These are phyloP conservation scores for Drosophila buzzatii DNA, from an alignment of 2,888 invertebrate genomes.

Conservation along the genomic window DNA sequence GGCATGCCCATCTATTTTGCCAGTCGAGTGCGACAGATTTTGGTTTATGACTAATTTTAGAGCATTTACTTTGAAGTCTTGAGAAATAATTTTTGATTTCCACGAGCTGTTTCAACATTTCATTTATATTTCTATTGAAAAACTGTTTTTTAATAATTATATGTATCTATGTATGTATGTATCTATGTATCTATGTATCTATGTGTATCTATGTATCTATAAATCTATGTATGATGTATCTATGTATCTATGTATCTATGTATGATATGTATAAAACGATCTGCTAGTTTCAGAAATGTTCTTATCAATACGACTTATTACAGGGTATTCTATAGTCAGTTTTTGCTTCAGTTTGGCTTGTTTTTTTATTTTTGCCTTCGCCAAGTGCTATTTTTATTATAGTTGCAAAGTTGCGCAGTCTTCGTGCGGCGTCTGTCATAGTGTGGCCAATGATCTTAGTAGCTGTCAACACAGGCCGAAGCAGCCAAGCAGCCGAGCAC, in stretches of 20 bases:
- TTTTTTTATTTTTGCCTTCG: slow-evolving; percentile 26
- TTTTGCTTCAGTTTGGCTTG: background rate
- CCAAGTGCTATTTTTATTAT: slow-evolving; percentile 64
- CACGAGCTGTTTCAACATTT: background rate
- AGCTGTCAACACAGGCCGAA: slow-evolving; percentile 57
- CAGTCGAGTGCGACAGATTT: slow-evolving; percentile 44
- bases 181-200: slow-evolving; percentile 31
- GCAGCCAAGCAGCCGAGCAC: background rate
- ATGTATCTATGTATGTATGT: slow-evolving; percentile 1
- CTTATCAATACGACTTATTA: too few species aligned
- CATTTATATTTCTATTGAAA: slow-evolving; percentile 15
- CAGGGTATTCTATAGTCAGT: background rate
- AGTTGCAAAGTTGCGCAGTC: slow-evolving; percentile 72
- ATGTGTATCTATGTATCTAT: background rate
- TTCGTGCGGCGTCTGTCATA: slow-evolving; percentile 26
- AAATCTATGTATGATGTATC: background rate
- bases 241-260: too few species aligned
- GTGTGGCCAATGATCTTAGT: slow-evolving; percentile 73
- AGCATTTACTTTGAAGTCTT: slow-evolving; percentile 70
- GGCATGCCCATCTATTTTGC: slow-evolving; percentile 48
- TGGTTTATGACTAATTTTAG: slow-evolving; percentile 70
- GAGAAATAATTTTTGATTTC: slow-evolving; percentile 39
- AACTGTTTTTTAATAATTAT: slow-evolving; percentile 8
- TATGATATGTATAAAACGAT: too few species aligned
- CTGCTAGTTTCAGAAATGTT: too few species aligned